Conservation (phyloP, 1,140 invertebrate genomes). For the Drosophila arawakana region DNA sequence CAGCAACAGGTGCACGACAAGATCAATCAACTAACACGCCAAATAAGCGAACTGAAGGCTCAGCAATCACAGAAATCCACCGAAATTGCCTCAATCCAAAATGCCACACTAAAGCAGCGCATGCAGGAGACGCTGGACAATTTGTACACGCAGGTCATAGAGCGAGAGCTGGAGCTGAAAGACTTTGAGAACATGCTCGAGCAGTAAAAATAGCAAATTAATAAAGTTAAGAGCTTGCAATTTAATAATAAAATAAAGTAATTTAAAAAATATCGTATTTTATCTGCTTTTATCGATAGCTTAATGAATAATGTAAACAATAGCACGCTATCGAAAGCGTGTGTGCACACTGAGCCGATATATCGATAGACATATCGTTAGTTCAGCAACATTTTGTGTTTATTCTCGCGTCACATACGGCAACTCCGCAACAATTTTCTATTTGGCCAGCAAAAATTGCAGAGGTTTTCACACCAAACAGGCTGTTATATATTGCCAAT, state of each 20-base stretch:
- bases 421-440: slow-evolving; percentile 57
- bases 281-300: no score
- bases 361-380: slow-evolving; percentile 35
- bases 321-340: slow-evolving; percentile 18
- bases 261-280: no score
- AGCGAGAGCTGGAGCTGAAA: slow-evolving; percentile 90
- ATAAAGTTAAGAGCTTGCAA: not conserved
- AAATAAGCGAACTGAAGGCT: slow-evolving; percentile 90
- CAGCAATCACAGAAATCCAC: slow-evolving; percentile 91
- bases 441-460: slow-evolving; percentile 60
- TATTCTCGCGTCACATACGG: slow-evolving; percentile 59
- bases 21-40: slow-evolving; percentile 87
- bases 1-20: slow-evolving; percentile 85
- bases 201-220: slow-evolving; percentile 11
- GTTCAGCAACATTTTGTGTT: slow-evolving; percentile 55
- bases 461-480: slow-evolving; percentile 61
- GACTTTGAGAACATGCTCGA: slow-evolving; percentile 79
- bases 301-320: not conserved
- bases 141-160: slow-evolving; percentile 90
- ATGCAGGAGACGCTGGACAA: slow-evolving; percentile 93
- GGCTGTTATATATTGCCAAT: slow-evolving; percentile 41
- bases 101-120: slow-evolving; percentile 91
- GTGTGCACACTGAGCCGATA: slow-evolving; percentile 12
- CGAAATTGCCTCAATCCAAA: slow-evolving; percentile 94
- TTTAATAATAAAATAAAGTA: no score